Evolutionary conservation across 2,888 invertebrate genomes (phyloP).

Genomic region (Imbricaverruca yamaguchii): DNA sequence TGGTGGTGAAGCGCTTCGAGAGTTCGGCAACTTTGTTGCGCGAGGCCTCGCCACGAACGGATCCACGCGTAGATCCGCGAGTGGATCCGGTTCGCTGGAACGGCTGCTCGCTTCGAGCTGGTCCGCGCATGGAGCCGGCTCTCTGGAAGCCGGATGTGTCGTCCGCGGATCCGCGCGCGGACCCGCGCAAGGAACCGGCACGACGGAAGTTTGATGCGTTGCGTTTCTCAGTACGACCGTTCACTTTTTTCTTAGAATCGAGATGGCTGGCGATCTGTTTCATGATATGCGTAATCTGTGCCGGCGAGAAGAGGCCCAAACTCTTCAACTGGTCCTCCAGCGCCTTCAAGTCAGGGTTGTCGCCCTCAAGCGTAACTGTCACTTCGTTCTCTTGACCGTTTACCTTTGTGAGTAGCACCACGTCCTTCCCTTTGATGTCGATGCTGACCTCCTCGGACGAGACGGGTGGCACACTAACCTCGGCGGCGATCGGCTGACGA

Average conservation of each 20-base stretch:
- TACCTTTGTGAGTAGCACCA: background rate
- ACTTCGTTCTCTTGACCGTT: background rate
- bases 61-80: background rate
- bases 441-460: background rate
- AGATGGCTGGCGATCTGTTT: background rate
- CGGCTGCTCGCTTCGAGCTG: background rate
- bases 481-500: background rate
- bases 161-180: no score
- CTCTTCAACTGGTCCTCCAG: background rate
- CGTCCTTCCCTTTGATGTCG: background rate
- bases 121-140: background rate
- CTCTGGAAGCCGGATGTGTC: no score
- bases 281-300: background rate
- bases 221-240: background rate
- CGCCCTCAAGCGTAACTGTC: background rate
- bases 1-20: background rate
- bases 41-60: background rate
- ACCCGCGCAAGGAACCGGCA: no score
- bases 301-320: background rate
- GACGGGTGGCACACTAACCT: background rate
- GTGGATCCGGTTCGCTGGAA: background rate
- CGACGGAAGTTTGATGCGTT: background rate
- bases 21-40: conserved; percentile 5
- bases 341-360: background rate
- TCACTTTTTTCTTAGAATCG: background rate